These are phyloP conservation scores for Corvus moneduloides DNA, from an alignment of 2,113 vertebrate genomes.

Conservation along the genomic window DNA sequence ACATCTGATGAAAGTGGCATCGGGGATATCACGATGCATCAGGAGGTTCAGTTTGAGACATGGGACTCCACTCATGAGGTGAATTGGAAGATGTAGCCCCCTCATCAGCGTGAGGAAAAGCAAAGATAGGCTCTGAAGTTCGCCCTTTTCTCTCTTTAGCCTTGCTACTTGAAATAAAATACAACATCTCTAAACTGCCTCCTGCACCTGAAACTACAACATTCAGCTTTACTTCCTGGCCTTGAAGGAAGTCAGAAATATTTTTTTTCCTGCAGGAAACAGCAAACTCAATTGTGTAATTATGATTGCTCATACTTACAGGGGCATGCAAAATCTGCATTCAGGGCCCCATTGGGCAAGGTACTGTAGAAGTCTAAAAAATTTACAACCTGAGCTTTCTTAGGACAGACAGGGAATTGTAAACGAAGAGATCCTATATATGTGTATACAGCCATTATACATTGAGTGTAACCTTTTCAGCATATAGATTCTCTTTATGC, in stretches of 20 bases:
- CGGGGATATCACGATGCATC: not conserved
- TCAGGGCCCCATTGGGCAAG: not conserved
- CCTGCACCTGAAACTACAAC: not conserved
- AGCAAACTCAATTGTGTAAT: not conserved
- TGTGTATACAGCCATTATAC: not conserved
- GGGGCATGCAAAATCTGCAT: not conserved
- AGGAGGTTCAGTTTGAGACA: not conserved
- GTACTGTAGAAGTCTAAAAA: not conserved
- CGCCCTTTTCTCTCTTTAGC: not conserved
- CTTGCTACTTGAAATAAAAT: not conserved
- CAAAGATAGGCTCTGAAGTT: accelerated
- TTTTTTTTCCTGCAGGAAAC: not conserved
- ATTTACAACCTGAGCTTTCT: not conserved
- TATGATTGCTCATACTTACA: not conserved
- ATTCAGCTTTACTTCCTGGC: not conserved
- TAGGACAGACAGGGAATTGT: not conserved
- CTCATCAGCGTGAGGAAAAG: not conserved
- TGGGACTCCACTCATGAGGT: not conserved
- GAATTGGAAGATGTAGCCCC: not conserved
- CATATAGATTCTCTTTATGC: not conserved
- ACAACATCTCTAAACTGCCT: not conserved
- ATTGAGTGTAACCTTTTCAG: not conserved
- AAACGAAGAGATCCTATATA: not conserved
- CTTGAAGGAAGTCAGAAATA: not conserved
- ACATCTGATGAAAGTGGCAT: not conserved